These are phyloP conservation scores for Mesorhabditis spiculigera DNA, from an alignment of 2,888 invertebrate species.

Conservation along the genomic window DNA sequence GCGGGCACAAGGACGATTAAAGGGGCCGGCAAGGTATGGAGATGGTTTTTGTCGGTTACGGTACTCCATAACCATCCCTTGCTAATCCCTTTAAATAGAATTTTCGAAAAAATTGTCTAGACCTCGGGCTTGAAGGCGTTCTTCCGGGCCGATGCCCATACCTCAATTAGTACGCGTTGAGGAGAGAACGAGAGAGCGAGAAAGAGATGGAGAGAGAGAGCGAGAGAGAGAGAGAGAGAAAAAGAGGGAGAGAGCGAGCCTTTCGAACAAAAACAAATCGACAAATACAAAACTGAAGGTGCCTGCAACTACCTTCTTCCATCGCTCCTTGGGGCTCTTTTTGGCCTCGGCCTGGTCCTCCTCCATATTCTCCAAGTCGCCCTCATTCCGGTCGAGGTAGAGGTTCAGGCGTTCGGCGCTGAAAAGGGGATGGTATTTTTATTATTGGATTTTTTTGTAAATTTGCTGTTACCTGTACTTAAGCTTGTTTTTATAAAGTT, in stretches of 20 bases:
- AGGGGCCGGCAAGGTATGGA: too few species aligned
- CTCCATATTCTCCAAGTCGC: constrained; percentile 37
- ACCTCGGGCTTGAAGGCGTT: constrained; percentile 5
- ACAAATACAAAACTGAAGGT: too few species aligned
- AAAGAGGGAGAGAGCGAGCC: too few species aligned
- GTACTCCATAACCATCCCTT: too few species aligned
- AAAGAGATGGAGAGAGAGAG: too few species aligned
- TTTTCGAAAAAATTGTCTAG: too few species aligned
- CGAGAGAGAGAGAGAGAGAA: too few species aligned
- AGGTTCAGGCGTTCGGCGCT: constrained; percentile 58
- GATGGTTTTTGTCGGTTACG: too few species aligned
- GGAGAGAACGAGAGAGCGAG: too few species aligned
- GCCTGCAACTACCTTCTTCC: constrained; percentile 35
- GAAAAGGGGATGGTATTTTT: constrained; percentile 20
- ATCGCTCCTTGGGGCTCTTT: constrained; percentile 35
- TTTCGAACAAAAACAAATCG: too few species aligned
- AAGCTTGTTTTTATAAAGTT: background rate
- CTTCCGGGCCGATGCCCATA: background rate
- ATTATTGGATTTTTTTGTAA: background rate
- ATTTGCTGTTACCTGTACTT: background rate
- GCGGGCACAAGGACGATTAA: too few species aligned
- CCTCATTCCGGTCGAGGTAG: constrained; percentile 50
- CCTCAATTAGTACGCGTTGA: background rate
- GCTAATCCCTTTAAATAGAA: too few species aligned
- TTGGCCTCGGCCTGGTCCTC: constrained; percentile 29